Conservation (phyloP, 1,140 invertebrate species). For the Dreissena polymorpha region DNA sequence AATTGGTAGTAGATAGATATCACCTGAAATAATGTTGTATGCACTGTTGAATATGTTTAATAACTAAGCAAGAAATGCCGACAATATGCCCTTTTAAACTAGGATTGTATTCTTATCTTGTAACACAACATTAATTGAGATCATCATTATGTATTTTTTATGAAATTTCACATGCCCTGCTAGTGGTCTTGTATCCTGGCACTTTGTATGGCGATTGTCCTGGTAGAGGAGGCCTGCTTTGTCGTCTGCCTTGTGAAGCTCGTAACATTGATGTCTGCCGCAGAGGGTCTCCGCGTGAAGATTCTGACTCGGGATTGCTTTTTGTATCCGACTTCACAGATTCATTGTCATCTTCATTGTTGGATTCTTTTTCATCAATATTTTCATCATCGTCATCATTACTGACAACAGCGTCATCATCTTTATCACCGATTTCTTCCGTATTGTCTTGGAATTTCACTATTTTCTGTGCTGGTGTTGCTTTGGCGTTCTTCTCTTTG, state of each 20-base stretch:
- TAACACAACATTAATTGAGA: neutral
- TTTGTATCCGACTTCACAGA: neutral
- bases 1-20: too few relatives aligned
- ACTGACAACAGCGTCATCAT: neutral
- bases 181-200: slow-evolving; percentile 6
- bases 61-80: too few relatives aligned
- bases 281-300: neutral
- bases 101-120: too few relatives aligned
- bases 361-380: neutral
- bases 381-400: too few relatives aligned
- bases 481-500: neutral
- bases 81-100: too few relatives aligned
- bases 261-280: neutral
- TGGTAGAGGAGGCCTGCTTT: slow-evolving; percentile 6
- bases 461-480: neutral
- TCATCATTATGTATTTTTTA: neutral
- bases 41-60: too few relatives aligned
- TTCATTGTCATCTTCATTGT: neutral
- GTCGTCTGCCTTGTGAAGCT: neutral
- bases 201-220: slow-evolving; percentile 31
- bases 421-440: neutral
- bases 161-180: slow-evolving; percentile 40
- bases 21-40: too few relatives aligned
- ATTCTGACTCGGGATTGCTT: neutral
- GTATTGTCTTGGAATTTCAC: neutral